These are phyloP conservation scores for Troides oblongomaculatus DNA, from an alignment of 2,888 invertebrate species.

Conservation along the genomic window DNA sequence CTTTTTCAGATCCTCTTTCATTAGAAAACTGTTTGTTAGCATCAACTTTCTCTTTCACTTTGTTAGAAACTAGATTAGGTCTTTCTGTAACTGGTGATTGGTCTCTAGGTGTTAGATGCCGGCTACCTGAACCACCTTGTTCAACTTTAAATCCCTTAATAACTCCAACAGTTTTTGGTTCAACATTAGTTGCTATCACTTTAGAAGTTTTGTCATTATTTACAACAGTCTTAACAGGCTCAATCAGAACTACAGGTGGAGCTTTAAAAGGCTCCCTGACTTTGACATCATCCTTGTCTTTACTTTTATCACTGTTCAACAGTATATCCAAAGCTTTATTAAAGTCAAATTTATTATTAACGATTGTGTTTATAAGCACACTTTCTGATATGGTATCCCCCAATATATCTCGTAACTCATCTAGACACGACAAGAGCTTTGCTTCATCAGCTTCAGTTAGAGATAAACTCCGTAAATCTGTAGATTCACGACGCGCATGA, in stretches of 20 bases:
- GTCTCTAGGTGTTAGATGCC: slow-evolving; percentile 81
- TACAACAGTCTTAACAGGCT: slow-evolving; percentile 51
- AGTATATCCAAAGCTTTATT: slow-evolving; percentile 87
- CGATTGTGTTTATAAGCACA: slow-evolving; percentile 84
- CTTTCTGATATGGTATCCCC: slow-evolving; percentile 88
- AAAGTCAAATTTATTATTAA: slow-evolving; percentile 86
- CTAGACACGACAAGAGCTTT: slow-evolving; percentile 90
- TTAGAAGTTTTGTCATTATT: slow-evolving; percentile 52
- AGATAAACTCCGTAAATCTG: slow-evolving; percentile 70
- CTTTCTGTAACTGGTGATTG: slow-evolving; percentile 85
- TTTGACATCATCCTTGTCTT: slow-evolving; percentile 44
- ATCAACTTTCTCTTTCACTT: slow-evolving; percentile 79
- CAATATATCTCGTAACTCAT: slow-evolving; percentile 88
- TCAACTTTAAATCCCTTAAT: slow-evolving; percentile 82
- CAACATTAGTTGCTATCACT: slow-evolving; percentile 66
- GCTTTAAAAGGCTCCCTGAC: slow-evolving; percentile 45
- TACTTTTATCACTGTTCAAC: slow-evolving; percentile 74
- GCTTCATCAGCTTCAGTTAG: slow-evolving; percentile 85
- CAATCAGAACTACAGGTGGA: slow-evolving; percentile 46
- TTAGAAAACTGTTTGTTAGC: slow-evolving; percentile 83
- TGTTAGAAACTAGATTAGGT: slow-evolving; percentile 65
- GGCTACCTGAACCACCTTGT: slow-evolving; percentile 49
- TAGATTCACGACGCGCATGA: slow-evolving; percentile 66
- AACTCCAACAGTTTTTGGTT: slow-evolving; percentile 60
- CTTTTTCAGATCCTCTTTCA: slow-evolving; percentile 89